These are phyloP conservation scores for Iphiclides podalirius DNA, from an alignment of 2,888 invertebrate species.

Conservation along the genomic window DNA sequence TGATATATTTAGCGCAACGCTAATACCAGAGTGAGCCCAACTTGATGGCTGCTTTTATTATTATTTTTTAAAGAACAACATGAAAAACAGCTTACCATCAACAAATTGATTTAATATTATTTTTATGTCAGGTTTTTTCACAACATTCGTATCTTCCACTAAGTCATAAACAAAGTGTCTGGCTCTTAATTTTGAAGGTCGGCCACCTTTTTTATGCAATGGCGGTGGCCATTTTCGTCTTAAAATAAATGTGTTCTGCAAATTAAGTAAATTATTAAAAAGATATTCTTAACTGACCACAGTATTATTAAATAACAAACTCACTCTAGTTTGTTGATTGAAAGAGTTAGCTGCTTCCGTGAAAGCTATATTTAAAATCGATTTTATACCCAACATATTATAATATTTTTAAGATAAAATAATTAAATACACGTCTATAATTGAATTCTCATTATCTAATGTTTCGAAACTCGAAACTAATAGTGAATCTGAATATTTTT, in stretches of 20 bases:
- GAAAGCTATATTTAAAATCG: slow-evolving; percentile 10
- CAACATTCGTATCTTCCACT: slow-evolving; percentile 81
- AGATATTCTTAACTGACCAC: neutral
- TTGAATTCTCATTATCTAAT: too few species aligned
- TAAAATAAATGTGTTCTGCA: slow-evolving; percentile 87
- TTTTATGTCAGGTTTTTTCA: slow-evolving; percentile 78
- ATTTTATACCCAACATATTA: slow-evolving; percentile 18
- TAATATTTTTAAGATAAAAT: too few species aligned
- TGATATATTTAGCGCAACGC: too few species aligned
- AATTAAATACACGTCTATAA: too few species aligned
- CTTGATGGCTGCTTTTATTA: too few species aligned
- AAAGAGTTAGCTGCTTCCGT: slow-evolving; percentile 6
- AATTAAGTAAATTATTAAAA: slow-evolving; percentile 33
- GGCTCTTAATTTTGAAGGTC: slow-evolving; percentile 72
- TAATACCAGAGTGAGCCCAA: too few species aligned
- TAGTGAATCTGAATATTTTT: too few species aligned
- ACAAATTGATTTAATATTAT: slow-evolving; percentile 86
- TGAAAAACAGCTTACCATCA: slow-evolving; percentile 68
- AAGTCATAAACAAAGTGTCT: slow-evolving; percentile 87
- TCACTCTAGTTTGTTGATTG: slow-evolving; percentile 23
- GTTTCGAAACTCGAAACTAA: too few species aligned
- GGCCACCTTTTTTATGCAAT: slow-evolving; percentile 80
- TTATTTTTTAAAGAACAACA: too few species aligned
- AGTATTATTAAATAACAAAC: neutral
- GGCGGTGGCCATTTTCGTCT: slow-evolving; percentile 81